Conservation (phyloP, 2,888 invertebrate species). For the Dilophus febrilis region DNA sequence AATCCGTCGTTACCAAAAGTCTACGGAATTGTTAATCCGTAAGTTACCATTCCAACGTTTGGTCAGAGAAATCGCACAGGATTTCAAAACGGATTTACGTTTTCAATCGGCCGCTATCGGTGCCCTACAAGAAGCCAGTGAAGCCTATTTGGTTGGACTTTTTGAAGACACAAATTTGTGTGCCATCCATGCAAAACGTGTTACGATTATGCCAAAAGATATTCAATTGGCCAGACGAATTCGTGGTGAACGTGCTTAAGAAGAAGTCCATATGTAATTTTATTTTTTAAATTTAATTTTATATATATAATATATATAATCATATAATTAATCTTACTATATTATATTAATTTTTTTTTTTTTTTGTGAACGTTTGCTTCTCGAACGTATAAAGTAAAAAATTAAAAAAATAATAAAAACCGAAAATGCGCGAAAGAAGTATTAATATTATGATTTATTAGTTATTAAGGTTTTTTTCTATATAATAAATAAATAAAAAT, state of each 20-base stretch:
- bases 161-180: conserved; percentile 97
- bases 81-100: conserved; percentile 91
- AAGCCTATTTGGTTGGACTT: conserved; percentile 82
- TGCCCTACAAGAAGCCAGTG: conserved; percentile 77
- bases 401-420: too few species aligned
- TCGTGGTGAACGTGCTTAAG: conserved; percentile 90
- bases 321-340: too few species aligned
- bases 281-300: too few species aligned
- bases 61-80: conserved; percentile 93
- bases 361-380: too few species aligned
- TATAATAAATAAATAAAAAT: too few species aligned
- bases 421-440: too few species aligned
- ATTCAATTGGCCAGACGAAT: conserved; percentile 92
- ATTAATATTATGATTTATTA: too few species aligned
- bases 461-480: too few species aligned
- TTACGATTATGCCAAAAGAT: conserved; percentile 97
- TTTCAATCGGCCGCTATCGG: conserved; percentile 93
- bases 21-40: conserved; percentile 86
- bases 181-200: conserved; percentile 93
- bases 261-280: too few species aligned
- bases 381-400: too few species aligned
- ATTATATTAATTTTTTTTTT: too few species aligned
- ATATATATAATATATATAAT: too few species aligned
- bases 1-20: conserved; percentile 93
- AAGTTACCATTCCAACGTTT: conserved; percentile 91